phyloP scores from a whole-genome alignment of 2,113 vertebrate genomes.

The Bubalus kerabau region DNA sequence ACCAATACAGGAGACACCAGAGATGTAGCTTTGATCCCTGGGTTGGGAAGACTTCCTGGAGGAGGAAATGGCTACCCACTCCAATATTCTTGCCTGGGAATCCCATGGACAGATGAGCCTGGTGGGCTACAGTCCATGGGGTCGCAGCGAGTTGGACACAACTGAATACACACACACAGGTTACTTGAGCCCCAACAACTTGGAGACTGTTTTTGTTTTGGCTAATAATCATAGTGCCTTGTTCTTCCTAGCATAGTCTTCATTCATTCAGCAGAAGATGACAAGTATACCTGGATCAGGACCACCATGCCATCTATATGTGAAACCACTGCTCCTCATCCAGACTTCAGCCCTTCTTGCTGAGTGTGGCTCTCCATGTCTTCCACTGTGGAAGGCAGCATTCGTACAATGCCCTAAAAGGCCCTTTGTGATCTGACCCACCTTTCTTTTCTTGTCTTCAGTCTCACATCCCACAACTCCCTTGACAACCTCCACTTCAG shows the following conservation, averaged over 20 bases:
- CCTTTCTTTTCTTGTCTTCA: neutral
- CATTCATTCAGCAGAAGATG: neutral
- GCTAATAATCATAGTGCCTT: neutral
- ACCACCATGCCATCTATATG: neutral
- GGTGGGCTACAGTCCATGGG: neutral
- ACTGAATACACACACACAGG: neutral
- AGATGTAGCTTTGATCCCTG: neutral
- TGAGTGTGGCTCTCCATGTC: neutral
- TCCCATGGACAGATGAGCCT: neutral
- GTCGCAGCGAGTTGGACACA: neutral
- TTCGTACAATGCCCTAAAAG: neutral
- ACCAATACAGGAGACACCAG: neutral
- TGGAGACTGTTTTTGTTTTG: neutral
- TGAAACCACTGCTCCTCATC: neutral
- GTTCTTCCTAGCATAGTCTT: neutral
- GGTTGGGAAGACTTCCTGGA: neutral
- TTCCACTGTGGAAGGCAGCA: neutral
- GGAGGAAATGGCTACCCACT: neutral
- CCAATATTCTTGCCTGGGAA: neutral
- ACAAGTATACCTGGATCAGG: neutral
- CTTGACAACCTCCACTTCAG: neutral
- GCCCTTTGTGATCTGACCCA: neutral
- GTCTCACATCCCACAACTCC: neutral
- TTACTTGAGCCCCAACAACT: neutral
- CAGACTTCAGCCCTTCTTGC: neutral